Evolutionary conservation across 2,113 vertebrate genomes (phyloP), one percentile per base, ranked within the genome.

Genomic region (Phaethon lepturus): DNA sequence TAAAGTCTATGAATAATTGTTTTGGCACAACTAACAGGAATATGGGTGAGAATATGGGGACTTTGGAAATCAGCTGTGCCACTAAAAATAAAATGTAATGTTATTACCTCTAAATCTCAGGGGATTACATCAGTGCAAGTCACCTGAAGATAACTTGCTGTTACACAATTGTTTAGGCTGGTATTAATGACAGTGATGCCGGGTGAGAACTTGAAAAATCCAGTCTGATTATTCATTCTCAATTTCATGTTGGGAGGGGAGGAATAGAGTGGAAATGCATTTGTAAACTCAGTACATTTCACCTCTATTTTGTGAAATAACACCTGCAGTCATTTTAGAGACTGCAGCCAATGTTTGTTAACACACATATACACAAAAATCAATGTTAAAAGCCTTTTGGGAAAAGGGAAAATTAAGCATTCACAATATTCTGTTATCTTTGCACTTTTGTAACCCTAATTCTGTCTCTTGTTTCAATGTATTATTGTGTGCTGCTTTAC

Each of bases 161-260:
- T 72, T 86, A 60, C 1, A 26, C 52, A 88, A 4, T 73, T 93
- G 18, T 93, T 94, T 81, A 83, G 55, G 59, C 47, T 68, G 79
- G 17, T 38, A 52, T 66, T 88, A 86, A 47, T 53, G 26, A 55
- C 42, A 22, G 42, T 71, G 71, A 58, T 55, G 45, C 47, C 22
- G 68, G 17, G 25, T 92, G 86, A 95, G 88, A 95, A 86, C 80
- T 3, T 67, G 59, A 86, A 90, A 88, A 91, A 55, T 64, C 75
- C 17, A 33, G n/a, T 71, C 38, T 90, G 72, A 81, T 92, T 92
- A 62, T 76, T 83, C n/a, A 55, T 81, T 90, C 88, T 90, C 35
- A 71, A 12, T 52, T 79, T 90, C 50, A 33, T 0, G 0, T 59
- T 90, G 75, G 20, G 45, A 66, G 44, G 25, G 31, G 56, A 90